Base-by-base conservation (phyloP, 2,113 vertebrate genomes). In the Thinocorus orbignyianus region DNA sequence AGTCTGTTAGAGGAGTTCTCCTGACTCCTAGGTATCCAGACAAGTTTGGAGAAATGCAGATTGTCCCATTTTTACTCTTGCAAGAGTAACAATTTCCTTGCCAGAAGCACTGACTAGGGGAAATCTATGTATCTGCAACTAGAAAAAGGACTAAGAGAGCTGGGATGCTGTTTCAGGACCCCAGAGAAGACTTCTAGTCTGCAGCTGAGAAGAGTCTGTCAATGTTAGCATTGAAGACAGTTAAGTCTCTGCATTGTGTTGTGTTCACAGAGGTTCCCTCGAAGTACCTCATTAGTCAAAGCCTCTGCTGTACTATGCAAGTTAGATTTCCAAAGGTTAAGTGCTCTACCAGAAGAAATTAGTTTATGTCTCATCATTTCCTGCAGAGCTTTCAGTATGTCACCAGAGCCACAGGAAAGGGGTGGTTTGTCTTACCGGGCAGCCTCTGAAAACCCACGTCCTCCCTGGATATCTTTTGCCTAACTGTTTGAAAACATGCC, bases 1-100 rank as follows among this genome's bases (percentile, higher is more conserved):
- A 93, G 48, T 19, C 33, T 70, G 48, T 62, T 92, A 83, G 77
- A 86, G 93, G 84, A 88, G 54, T 73, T 31, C 44, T 96, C 49
- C 62, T 85, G 70, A 76, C 81, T 90, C 61, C 57, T 87, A 81
- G 17, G 52, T 91, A 49, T 72, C 44, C 62, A 90, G 44, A 71
- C 58, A 78, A 81, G 65, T 93, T 88, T 90, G 71, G 88, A 90
- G 79, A 94, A 92, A 77, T 35, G 58, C 79, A 95, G 79, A 74
- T 93, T 96, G 95, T 95, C 82, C 62, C 54, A 58, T 95, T 97
- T 94, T 30, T 62, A 72, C 42, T 93, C 57, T 84, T 90, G 87
- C 70, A 87, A 79, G 41, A 85, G 61, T 74, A 91, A 81, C 39
- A 30, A 23, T 88, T 83, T 93, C 30, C 54, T 82, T 93, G 82